Evolutionary conservation across 2,113 vertebrate genomes (phyloP).

Genomic region (Cryptomyrus ogoouensis): DNA sequence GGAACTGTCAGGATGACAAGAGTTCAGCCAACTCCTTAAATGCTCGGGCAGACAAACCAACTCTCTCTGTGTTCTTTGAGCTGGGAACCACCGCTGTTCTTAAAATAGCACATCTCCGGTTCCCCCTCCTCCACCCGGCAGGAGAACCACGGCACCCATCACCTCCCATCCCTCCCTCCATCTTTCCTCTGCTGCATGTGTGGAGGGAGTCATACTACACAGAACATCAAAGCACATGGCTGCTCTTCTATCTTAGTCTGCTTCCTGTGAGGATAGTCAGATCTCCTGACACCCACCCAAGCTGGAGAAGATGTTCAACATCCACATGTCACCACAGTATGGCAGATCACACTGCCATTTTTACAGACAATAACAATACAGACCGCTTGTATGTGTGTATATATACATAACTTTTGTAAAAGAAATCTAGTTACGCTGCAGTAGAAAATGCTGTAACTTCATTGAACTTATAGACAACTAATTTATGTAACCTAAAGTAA

Average conservation of each 20-base stretch:
- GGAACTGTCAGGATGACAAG: not conserved
- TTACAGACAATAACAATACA: not conserved
- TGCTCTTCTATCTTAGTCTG: slow-evolving; percentile 20
- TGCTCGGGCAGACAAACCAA: not conserved
- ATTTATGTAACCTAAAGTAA: not conserved
- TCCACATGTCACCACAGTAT: not conserved
- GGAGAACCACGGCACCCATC: not conserved
- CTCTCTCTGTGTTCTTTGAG: not conserved
- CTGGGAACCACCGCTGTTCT: not conserved
- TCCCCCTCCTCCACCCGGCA: not conserved
- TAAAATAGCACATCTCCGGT: not conserved
- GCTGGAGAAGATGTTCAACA: not conserved
- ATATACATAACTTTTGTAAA: not conserved
- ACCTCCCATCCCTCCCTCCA: not conserved
- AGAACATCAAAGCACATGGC: slow-evolving; percentile 21
- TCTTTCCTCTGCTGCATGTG: slow-evolving; percentile 12
- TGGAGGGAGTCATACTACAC: slow-evolving; percentile 23
- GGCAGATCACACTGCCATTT: not conserved
- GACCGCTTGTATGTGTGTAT: too few relatives aligned
- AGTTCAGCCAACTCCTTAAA: not conserved
- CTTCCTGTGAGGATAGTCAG: slow-evolving; percentile 38
- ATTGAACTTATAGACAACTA: not conserved
- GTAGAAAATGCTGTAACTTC: not conserved
- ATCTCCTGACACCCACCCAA: not conserved
- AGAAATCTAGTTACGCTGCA: not conserved